Conservation (phyloP, 64 coral and sea anemone species). For the Montipora capricornis region DNA sequence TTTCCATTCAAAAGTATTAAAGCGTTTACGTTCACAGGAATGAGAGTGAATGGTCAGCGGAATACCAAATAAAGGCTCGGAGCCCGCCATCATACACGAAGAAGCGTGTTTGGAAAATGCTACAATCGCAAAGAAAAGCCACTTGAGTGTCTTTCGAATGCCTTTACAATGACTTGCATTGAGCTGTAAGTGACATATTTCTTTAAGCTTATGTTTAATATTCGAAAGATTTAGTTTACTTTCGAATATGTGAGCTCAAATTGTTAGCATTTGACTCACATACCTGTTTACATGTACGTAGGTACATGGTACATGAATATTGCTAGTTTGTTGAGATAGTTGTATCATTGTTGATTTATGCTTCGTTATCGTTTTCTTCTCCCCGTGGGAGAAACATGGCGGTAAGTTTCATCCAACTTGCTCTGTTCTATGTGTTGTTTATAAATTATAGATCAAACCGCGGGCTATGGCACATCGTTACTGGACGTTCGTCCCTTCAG, state of each 20-base stretch:
- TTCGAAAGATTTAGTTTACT: neutral
- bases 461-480: constrained; percentile 71
- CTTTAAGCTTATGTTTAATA: neutral
- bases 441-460: constrained; percentile 48
- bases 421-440: neutral
- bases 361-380: neutral
- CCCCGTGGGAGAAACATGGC: too few species aligned
- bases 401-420: too few species aligned
- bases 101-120: neutral
- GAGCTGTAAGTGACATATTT: constrained; percentile 21
- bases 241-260: neutral
- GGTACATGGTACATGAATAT: too few species aligned
- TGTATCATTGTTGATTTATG: too few species aligned
- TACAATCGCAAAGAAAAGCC: neutral
- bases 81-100: too few species aligned
- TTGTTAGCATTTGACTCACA: too few species aligned
- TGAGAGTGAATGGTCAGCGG: too few species aligned
- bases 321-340: too few species aligned
- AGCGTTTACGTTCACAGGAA: too few species aligned
- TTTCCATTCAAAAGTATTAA: too few species aligned
- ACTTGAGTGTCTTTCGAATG: neutral
- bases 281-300: too few species aligned
- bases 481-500: constrained; percentile 66
- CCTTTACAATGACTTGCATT: constrained; percentile 7
- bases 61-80: too few species aligned